Evolutionary conservation across 1,140 invertebrate species (phyloP).

Genomic region (Sycophila sp.): DNA sequence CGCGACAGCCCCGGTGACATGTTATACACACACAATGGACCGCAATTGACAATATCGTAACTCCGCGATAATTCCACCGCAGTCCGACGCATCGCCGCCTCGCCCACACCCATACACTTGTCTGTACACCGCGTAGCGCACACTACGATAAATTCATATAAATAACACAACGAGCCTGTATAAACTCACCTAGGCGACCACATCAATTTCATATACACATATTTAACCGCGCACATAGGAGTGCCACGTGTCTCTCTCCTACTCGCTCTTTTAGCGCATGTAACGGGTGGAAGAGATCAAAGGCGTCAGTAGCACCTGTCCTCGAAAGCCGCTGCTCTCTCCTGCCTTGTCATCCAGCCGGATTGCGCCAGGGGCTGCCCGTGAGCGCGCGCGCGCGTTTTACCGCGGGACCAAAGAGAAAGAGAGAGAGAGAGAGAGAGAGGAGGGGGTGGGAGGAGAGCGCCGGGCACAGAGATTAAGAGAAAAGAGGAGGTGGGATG

Average conservation of each 20-base stretch:
- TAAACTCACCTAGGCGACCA: too few species aligned
- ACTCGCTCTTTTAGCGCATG: slow-evolving; percentile 44
- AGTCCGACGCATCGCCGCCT: too few species aligned
- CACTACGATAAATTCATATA: too few species aligned
- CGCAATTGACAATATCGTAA: too few species aligned
- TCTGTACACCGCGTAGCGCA: too few species aligned
- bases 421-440: neutral
- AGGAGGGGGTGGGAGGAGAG: neutral
- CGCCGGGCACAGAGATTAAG: neutral
- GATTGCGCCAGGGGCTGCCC: slow-evolving; percentile 55
- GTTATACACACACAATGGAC: too few species aligned
- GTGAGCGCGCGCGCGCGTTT: neutral
- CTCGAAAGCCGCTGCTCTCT: slow-evolving; percentile 51
- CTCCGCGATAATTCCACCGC: too few species aligned
- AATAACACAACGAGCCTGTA: too few species aligned
- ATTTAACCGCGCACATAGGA: too few species aligned
- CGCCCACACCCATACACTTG: too few species aligned
- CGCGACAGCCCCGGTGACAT: too few species aligned
- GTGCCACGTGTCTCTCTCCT: slow-evolving; percentile 44
- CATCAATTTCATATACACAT: slow-evolving; percentile 40
- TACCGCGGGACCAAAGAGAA: neutral
- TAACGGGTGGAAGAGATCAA: slow-evolving; percentile 65
- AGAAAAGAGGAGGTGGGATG: neutral
- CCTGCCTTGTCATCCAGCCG: slow-evolving; percentile 61
- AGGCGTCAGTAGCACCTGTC: slow-evolving; percentile 68